Evolutionary conservation across 2,888 invertebrate genomes (phyloP).

Genomic region (Nomada ruficornis): DNA sequence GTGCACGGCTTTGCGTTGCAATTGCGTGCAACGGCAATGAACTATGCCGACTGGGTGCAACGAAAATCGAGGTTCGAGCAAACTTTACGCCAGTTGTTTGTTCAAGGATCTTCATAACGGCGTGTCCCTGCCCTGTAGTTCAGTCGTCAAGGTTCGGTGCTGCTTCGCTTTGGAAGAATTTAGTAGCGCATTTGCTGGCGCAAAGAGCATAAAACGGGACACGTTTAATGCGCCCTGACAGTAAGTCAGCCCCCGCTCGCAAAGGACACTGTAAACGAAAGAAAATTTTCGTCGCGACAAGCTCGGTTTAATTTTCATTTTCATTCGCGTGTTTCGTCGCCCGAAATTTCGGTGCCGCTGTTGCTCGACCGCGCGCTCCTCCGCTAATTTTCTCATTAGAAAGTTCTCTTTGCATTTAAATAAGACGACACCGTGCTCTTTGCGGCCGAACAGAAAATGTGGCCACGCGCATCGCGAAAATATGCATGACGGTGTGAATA

Average conservation of each 20-base stretch:
- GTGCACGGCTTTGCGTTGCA: no score
- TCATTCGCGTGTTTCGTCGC: background rate
- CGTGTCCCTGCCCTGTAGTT: no score
- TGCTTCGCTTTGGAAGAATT: background rate
- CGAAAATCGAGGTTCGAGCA: background rate
- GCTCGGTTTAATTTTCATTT: background rate
- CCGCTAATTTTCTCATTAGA: conserved; percentile 58
- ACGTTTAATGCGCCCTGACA: background rate
- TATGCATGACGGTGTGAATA: conserved; percentile 28
- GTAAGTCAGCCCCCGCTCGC: background rate
- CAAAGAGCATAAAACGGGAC: background rate
- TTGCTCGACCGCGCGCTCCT: conserved; percentile 24
- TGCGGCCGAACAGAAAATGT: conserved; percentile 20
- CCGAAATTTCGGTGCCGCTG: background rate
- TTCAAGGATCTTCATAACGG: no score
- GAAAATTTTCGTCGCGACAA: conserved; percentile 1
- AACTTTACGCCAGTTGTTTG: background rate
- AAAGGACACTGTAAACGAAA: background rate
- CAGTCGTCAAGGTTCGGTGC: no score
- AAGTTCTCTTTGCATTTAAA: conserved; percentile 58
- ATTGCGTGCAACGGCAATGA: background rate
- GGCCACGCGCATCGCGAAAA: conserved; percentile 16
- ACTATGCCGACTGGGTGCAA: background rate
- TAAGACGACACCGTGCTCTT: conserved; percentile 43
- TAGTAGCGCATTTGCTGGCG: background rate